These are phyloP conservation scores for Silurus meridionalis DNA, from an alignment of 2,113 vertebrate species.

Conservation along the genomic window DNA sequence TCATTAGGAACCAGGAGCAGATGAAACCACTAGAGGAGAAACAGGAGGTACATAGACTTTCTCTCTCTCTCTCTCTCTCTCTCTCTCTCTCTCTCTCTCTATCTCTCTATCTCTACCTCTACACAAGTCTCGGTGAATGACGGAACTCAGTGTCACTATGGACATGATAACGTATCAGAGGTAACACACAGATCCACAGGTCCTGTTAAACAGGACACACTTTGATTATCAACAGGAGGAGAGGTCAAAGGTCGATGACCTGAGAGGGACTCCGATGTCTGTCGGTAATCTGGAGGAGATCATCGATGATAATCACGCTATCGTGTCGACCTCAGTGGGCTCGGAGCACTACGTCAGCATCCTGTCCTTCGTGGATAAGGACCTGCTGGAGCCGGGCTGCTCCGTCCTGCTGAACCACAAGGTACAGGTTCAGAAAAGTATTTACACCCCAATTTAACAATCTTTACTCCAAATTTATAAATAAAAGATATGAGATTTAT, in stretches of 20 bases:
- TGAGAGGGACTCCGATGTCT: constrained; percentile 95
- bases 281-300: constrained; percentile 97
- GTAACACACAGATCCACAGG: too few relatives aligned
- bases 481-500: too few relatives aligned
- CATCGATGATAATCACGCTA: constrained; percentile 97
- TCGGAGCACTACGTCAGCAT: constrained; percentile 98
- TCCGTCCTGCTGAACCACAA: constrained; percentile 97
- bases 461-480: too few relatives aligned
- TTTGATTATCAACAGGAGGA: constrained; percentile 79
- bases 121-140: too few relatives aligned
- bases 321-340: constrained; percentile 94
- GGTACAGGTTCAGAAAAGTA: constrained; percentile 61
- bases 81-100: too few relatives aligned
- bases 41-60: constrained; percentile 80
- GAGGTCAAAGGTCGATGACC: constrained; percentile 95
- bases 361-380: constrained; percentile 97
- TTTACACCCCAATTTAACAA: too few relatives aligned
- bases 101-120: too few relatives aligned
- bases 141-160: too few relatives aligned
- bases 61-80: neutral
- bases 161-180: too few relatives aligned
- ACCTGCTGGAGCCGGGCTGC: constrained; percentile 93
- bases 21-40: constrained; percentile 99
- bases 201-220: too few relatives aligned
- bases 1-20: constrained; percentile 98